phyloP scores from a whole-genome alignment of 92 coral and sea anemone genomes.

The Heteractis magnifica region DNA sequence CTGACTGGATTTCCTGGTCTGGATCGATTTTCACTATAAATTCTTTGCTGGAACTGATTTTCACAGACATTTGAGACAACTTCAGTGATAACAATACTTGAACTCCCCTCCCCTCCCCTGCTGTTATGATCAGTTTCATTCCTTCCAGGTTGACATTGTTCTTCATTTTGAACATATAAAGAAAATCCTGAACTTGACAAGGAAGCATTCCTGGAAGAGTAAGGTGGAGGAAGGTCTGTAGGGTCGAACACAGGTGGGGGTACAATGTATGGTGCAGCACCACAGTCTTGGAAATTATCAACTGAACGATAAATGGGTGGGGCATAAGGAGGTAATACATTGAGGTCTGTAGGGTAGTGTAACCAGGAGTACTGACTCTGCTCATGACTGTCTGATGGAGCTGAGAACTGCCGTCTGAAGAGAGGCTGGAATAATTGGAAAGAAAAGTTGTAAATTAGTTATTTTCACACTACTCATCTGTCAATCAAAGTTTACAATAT shows the following conservation, averaged over 20 bases:
- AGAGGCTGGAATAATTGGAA: constrained; percentile 41
- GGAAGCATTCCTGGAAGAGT: constrained; percentile 87
- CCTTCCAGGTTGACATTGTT: background rate
- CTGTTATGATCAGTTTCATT: background rate
- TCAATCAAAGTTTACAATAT: too few relatives aligned
- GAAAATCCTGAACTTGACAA: constrained; percentile 71
- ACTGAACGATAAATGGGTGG: constrained; percentile 89
- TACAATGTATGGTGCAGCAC: constrained; percentile 67
- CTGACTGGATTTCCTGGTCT: constrained; percentile 16
- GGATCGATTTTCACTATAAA: constrained; percentile 28
- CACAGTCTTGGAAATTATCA: constrained; percentile 78
- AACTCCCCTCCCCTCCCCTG: constrained; percentile 21
- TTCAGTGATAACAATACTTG: constrained; percentile 14
- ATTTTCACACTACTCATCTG: too few relatives aligned
- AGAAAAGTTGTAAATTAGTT: too few relatives aligned
- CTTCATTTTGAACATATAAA: constrained; percentile 8
- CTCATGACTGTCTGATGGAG: constrained; percentile 54
- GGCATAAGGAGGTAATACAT: constrained; percentile 81
- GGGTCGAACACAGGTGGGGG: constrained; percentile 99
- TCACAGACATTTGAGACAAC: constrained; percentile 7
- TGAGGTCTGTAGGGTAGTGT: constrained; percentile 77
- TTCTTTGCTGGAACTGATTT: constrained; percentile 33
- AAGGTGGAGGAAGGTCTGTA: constrained; percentile 96
- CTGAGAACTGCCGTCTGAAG: constrained; percentile 56
- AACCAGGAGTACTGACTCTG: constrained; percentile 86